These are phyloP conservation scores for Chaetura pelagica DNA, from an alignment of 2,113 vertebrate genomes.

Conservation along the genomic window DNA sequence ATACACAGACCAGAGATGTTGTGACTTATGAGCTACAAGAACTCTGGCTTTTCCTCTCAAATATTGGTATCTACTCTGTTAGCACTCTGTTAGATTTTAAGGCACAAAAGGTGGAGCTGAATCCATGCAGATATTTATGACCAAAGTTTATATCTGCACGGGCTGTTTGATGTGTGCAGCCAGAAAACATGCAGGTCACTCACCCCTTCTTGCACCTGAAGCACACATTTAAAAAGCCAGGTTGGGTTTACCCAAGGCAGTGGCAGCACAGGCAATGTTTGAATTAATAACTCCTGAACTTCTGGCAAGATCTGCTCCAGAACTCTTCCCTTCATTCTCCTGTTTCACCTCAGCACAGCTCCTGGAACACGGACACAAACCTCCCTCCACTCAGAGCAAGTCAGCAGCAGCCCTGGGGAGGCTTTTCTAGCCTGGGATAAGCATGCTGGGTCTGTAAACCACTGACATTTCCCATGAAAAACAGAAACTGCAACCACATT, in stretches of 20 bases:
- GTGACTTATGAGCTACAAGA: background rate
- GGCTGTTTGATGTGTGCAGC: background rate
- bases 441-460: background rate
- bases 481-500: background rate
- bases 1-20: background rate
- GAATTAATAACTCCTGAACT: background rate
- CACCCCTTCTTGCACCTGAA: background rate
- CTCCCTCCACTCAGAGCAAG: background rate
- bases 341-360: background rate
- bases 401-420: fast-evolving
- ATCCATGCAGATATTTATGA: background rate
- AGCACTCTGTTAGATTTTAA: background rate
- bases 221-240: fast-evolving
- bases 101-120: background rate
- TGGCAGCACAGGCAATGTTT: fast-evolving
- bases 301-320: background rate
- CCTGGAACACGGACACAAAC: fast-evolving
- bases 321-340: fast-evolving
- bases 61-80: background rate
- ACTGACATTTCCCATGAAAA: background rate
- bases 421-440: background rate
- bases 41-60: background rate
- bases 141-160: background rate
- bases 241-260: fast-evolving
- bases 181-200: background rate